A percentile compares a stretch with the other conserved stretches of the same genome.
Conservation (phyloP, 1,140 invertebrate genomes). For the Saccostrea cuccullata region DNA sequence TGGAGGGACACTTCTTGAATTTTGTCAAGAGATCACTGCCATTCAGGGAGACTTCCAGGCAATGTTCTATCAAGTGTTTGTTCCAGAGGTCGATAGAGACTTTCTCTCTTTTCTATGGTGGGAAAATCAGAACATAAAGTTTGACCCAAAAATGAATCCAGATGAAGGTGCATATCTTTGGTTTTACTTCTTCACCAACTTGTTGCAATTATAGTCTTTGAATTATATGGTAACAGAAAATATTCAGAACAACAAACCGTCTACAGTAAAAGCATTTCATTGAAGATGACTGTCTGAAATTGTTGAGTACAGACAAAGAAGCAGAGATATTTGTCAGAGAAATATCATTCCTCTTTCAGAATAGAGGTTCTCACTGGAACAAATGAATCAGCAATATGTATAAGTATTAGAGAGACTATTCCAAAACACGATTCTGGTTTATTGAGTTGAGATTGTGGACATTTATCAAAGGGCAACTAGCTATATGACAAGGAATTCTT, state of each 20-base stretch:
- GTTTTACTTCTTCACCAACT: conserved; percentile 42
- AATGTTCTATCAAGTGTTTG: too few species aligned
- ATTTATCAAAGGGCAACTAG: conserved; percentile 37
- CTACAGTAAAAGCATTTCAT: too few species aligned
- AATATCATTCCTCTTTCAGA: conserved; percentile 13
- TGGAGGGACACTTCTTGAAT: conserved; percentile 34
- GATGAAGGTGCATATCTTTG: conserved; percentile 45
- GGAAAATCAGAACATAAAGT: background rate
- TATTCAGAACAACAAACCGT: background rate
- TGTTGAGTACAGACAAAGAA: background rate
- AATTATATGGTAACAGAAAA: background rate
- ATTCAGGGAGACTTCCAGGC: too few species aligned
- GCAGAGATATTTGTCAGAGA: conserved; percentile 2
- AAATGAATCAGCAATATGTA: too few species aligned
- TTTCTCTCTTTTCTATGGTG: conserved; percentile 44
- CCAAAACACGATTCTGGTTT: conserved; percentile 39
- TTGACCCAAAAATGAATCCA: conserved; percentile 29
- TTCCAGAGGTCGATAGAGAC: conserved; percentile 22
- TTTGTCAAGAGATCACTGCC: too few species aligned
- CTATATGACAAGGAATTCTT: too few species aligned
- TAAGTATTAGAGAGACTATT: conserved; percentile 18
- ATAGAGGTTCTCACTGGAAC: background rate
- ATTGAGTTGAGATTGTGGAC: conserved; percentile 52
- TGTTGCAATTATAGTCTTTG: conserved; percentile 38
- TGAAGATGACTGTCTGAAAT: background rate